Base-by-base conservation (phyloP, 2,113 vertebrate species). In the Falco punctatus region DNA sequence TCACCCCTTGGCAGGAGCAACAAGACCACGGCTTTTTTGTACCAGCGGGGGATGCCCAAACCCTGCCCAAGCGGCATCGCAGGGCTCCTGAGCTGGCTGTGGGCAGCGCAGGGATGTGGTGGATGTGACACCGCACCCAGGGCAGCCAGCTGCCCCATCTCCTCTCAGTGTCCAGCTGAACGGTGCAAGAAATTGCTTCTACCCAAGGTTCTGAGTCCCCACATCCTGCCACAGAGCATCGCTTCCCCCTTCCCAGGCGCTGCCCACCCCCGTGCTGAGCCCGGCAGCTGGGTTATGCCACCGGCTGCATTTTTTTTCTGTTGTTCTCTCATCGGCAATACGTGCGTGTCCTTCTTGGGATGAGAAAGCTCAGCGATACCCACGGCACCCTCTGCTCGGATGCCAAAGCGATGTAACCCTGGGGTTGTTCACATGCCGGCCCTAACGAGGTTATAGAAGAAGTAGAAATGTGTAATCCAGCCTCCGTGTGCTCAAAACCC, bases 101-200 rank as follows among this genome's bases (percentile, higher is more conserved):
- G 14, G 49, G 46, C 65, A 27, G 66, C 15, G 1, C 32, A 11
- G n/a, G 74, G 48, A 17, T 0, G 0, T 21, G 48, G 27, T 5
- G 33, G 49, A n/a, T 2, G 2, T 44, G 52, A 8, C 35, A 2
- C 11, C 32, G 71, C 83, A 4, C 74, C 0, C 7, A 58, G 58
- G 30, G 13, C 75, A 57, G 9, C 20, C 1, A 0, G 12, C 44
- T 72, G 67, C 69, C n/a, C 27, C 28, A 3, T 91, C 81, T 49
- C 59, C 65, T 48, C 42, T 83, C 35, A 0, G 5, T 7, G 48
- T 69, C 48, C 66, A 11, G 65, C 44, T 42, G 5, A 86, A 48
- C 51, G 1, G 1, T 8, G 65, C n/a, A 9, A 58, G 26, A 71
- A 64, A 73, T 4, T 0, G 11, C 72, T 27, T 66, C 20, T 24